Base-by-base conservation (phyloP, 2,888 invertebrate species). In the Cephus spinipes region DNA sequence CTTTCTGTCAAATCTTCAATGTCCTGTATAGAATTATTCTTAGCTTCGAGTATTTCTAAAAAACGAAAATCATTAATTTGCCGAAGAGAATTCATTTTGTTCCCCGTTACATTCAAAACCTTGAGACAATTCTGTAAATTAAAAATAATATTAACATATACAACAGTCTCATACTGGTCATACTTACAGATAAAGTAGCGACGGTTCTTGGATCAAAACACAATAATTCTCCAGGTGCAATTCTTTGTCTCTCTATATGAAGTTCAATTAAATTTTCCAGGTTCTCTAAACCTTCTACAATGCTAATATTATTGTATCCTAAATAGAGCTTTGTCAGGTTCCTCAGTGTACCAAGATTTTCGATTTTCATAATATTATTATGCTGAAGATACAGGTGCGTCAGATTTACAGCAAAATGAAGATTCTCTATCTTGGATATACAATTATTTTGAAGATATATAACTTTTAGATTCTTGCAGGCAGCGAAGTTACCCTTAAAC, bases 381-480 rank as follows among this genome's bases (percentile, higher is more conserved):
- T 95, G 96, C 91, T 96, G 97, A 30, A 96, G 90, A 90, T 94
- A 97, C 74, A 96, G 92, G 83, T 96, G 94, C 1, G 94, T 95
- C 71, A 97, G 90, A 84, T 95, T 94, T 74, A 91, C 92, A 4
- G 97, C 92, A 34, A 92, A 90, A 75, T 94, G 92, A 11, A 98
- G 88, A 86, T 96, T 96, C 89, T 96, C 94, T 33, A 98, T 94
- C 89, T 94, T 94, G 1, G 93, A 91, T 83, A 98, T 95, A 84
- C 94, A 94, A 90, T 98, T 98, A 87, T 96, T 96, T 88, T 97
- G 98, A 69, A 96, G 93, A 92, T 95, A 98, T 31, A 95, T 90
- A 33, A 95, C 95, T 79, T 92, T 92, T n/a, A 96, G 90, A 74
- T 93, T 93, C 83, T 87, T 88, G 73, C 90, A 92, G 55, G 84